Evolutionary conservation across 2,113 vertebrate species (phyloP), one percentile per base, ranked within the genome.

Genomic region (Scomber colias): DNA sequence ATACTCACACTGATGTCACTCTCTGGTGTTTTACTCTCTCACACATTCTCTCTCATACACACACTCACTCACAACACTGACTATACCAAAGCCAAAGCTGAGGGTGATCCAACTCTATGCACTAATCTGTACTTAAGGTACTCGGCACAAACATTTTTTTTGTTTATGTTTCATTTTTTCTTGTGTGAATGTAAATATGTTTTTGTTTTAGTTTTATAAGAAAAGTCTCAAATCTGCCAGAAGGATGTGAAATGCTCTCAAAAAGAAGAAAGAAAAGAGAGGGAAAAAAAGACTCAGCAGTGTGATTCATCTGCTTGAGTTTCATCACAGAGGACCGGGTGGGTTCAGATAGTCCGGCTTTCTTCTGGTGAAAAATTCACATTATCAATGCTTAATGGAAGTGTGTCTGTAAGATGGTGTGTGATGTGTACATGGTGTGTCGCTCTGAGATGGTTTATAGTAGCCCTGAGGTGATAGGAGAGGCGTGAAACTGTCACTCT

Each of bases 161-260:
- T 56, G 7, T n/a, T 9, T 21, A 16, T 0, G 1, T 83, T 68
- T 55, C 0, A 21, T 51, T 66, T 77, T 66, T 77, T 44, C 6
- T 50, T 51, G 48, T 71, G 62, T 27, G 66, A 83, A 80, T 91
- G 80, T 89, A 84, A 84, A 87, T 82, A 87, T 31, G 35, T 45
- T 71, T 27, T 35, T n/a, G 1, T 46, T 17, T 17, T 21, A 7
- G 16, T 82, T 19, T 79, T 67, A 3, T 24, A 35, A 44, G 27
- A 45, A 67, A 54, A 27, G 24, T 54, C 62, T 62, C 10, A 68
- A 69, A 71, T 71, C 60, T 56, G 57, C 45, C 54, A 46, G 9
- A n/a, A 45, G 24, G 54, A 78, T 30, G 7, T 55, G 0, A 70
- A 61, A 64, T n/a, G 46, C 30, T 55, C n/a, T 9, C 0, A 13